phyloP scores from a whole-genome alignment of 92 coral and sea anemone species.

The Micromussa lordhowensis region DNA sequence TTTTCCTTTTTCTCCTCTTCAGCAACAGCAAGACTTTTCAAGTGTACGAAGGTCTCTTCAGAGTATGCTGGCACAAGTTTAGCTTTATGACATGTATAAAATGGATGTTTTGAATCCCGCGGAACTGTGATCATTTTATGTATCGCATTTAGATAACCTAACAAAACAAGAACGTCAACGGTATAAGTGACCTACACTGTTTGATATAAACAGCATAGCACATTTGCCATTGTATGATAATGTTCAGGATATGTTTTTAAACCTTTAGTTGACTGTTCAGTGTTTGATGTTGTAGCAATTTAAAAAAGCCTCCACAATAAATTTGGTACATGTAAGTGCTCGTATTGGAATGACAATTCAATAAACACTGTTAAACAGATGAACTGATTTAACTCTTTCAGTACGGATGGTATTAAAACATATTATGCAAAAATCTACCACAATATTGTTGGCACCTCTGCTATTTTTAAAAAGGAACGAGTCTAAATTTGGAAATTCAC shows the following conservation, averaged over 20 bases:
- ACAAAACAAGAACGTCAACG: not conserved
- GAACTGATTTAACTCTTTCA: not conserved
- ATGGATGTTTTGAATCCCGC: not conserved
- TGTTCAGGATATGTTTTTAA: not conserved
- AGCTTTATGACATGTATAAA: not conserved
- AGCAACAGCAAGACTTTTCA: constrained; percentile 99
- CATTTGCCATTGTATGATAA: not conserved
- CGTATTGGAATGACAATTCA: not conserved
- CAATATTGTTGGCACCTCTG: not conserved
- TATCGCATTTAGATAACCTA: not conserved
- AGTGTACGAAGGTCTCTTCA: constrained; percentile 98
- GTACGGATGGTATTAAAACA: not conserved
- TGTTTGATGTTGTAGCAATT: not conserved
- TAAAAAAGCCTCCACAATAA: not conserved
- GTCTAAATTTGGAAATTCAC: not conserved
- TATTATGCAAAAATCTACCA: not conserved
- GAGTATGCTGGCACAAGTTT: constrained; percentile 98
- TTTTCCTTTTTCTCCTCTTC: constrained; percentile 27
- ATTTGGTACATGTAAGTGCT: not conserved
- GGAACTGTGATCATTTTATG: not conserved
- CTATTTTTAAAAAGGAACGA: not conserved
- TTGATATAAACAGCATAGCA: not conserved
- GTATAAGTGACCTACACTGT: not conserved
- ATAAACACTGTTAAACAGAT: not conserved
- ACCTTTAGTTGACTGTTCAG: not conserved